phyloP scores from a whole-genome alignment of 2,888 invertebrate species.

The Apotomis turbidana region DNA sequence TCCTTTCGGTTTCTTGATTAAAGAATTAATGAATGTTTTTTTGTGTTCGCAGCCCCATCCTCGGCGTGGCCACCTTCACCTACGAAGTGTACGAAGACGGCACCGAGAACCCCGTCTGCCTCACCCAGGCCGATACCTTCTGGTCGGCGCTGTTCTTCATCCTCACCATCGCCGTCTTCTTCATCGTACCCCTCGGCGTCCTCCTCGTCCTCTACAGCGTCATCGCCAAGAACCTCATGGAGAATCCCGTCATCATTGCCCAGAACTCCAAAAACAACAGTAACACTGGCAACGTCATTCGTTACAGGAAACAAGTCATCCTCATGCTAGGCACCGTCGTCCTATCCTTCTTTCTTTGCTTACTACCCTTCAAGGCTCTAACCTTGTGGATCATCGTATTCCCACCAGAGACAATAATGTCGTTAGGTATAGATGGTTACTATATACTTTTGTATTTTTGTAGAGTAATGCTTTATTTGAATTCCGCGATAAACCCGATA shows the following conservation, averaged over 20 bases:
- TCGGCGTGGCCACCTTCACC: slow-evolving; percentile 90
- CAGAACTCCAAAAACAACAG: slow-evolving; percentile 81
- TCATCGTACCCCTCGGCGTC: slow-evolving; percentile 91
- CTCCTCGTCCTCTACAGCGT: slow-evolving; percentile 92
- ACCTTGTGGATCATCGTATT: slow-evolving; percentile 94
- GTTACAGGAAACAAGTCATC: slow-evolving; percentile 92
- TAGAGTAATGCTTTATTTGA: slow-evolving; percentile 94
- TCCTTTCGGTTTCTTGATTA: not conserved
- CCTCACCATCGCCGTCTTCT: slow-evolving; percentile 91
- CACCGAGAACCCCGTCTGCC: slow-evolving; percentile 89
- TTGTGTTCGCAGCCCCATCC: slow-evolving; percentile 89
- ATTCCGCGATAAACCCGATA: slow-evolving; percentile 96
- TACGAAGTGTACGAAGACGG: slow-evolving; percentile 89
- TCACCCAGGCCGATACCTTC: slow-evolving; percentile 90
- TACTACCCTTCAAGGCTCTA: slow-evolving; percentile 94
- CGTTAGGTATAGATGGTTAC: slow-evolving; percentile 91
- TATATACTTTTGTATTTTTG: slow-evolving; percentile 93
- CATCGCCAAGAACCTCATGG: slow-evolving; percentile 93
- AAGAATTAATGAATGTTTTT: slow-evolving; percentile 25
- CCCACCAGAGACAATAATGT: slow-evolving; percentile 86
- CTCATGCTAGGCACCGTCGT: slow-evolving; percentile 96
- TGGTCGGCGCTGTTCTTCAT: slow-evolving; percentile 93
- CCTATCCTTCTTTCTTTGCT: slow-evolving; percentile 94
- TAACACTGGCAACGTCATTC: slow-evolving; percentile 83
- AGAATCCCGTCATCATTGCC: slow-evolving; percentile 88